phyloP scores from a whole-genome alignment of 2,113 vertebrate genomes.

The Caranx ignobilis region DNA sequence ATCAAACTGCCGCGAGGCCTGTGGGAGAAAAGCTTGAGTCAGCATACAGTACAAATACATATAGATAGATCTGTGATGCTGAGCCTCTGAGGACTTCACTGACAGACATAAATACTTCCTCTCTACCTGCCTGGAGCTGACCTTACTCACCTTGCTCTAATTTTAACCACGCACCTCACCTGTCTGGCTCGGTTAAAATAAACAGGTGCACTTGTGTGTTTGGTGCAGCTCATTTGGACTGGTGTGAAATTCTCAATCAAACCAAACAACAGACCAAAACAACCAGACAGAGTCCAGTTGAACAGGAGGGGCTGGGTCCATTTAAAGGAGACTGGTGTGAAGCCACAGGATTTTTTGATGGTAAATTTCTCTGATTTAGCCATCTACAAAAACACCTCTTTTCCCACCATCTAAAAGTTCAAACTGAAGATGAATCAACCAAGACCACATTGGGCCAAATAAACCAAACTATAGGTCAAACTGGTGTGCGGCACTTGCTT shows the following conservation, averaged over 20 bases:
- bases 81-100: not conserved
- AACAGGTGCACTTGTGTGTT: not conserved
- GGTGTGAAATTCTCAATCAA: too few relatives aligned
- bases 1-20: conserved; percentile 98
- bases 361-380: not conserved
- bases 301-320: too few relatives aligned
- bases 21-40: conserved; percentile 74
- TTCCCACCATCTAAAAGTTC: not conserved
- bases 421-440: not conserved
- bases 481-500: not conserved
- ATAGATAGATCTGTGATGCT: conserved; percentile 19
- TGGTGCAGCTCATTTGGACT: too few relatives aligned
- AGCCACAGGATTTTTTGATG: too few relatives aligned
- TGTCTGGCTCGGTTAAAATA: not conserved
- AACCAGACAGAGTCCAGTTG: too few relatives aligned
- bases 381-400: too few relatives aligned
- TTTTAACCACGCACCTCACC: conserved; percentile 1
- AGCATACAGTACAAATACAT: conserved; percentile 54
- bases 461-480: not conserved
- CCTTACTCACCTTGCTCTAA: not conserved
- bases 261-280: too few relatives aligned
- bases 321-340: too few relatives aligned
- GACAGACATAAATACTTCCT: conserved; percentile 12
- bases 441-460: not conserved
- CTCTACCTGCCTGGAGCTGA: not conserved